Evolutionary conservation across 2,797 vertebrate species (phyloP), one percentile per base, ranked within the genome.

Genomic region (Lutjanus argentimaculatus): DNA sequence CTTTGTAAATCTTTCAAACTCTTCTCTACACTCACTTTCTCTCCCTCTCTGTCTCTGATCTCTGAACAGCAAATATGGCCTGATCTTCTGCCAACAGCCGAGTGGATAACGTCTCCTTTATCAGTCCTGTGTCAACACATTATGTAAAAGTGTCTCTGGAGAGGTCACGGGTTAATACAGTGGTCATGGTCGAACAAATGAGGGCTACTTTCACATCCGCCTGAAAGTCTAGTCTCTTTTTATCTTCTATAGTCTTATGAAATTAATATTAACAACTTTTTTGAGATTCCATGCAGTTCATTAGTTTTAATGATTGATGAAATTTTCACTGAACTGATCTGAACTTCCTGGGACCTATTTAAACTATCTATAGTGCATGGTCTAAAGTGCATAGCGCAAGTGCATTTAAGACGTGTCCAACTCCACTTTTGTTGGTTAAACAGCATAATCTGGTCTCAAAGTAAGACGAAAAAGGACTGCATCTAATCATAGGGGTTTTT

Each of bases 51-150:
- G 5, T 46, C 55, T 66, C 61, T 84, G 85, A 80, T 88, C 85
- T 88, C 83, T 79, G 84, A 84, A 79, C 84, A 77, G 88, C 66
- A 91, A 85, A 93, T 36, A 90, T 86, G 89, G 73, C 65, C 61
- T 75, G 81, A 88, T 85, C 36, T 56, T 78, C 25, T 21, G 79
- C 77, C 72, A 75, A 15, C 85, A 85, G 74, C 72, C 10, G 19
- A 77, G 80, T 9, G 36, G 84, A 84, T 77, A 83, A 80, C 30
- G 10, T 65, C 77, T 85, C 16, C 67, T 46, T 80, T 80, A 92
- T 91, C 89, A 72, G 88, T 17, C 0, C 56, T 48, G 73, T n/a
- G 84, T 88, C 85, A 90, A 90, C 83, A 88, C 67, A 42, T 90
- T 77, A 87, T 57, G 75, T 85, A 89, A 74, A 84, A 30, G 2